phyloP scores from a whole-genome alignment of 53 echinoderm and acorn worm species.

The Arbacia lixula region DNA sequence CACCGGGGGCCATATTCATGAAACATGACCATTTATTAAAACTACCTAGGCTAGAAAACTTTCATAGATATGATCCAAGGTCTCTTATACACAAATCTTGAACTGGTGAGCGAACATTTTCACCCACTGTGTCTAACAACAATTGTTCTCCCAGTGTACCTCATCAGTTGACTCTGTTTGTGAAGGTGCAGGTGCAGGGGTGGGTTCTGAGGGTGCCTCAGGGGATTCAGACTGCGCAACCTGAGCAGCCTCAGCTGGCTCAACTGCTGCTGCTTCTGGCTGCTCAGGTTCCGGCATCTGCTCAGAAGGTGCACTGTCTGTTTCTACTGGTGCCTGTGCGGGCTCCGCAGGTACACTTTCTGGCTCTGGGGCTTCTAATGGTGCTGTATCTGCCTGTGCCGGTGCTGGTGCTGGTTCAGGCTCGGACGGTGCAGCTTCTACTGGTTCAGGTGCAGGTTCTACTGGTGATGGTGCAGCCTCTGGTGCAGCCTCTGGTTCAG shows the following conservation, averaged over 20 bases:
- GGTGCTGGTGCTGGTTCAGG: not conserved
- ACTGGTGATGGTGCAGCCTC: not conserved
- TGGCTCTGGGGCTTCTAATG: not conserved
- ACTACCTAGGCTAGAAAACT: too few species aligned
- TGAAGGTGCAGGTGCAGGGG: conserved; percentile 20
- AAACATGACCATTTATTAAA: too few species aligned
- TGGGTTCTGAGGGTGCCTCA: conserved; percentile 16
- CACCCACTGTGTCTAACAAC: too few species aligned
- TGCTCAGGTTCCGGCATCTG: not conserved
- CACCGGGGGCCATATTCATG: too few species aligned
- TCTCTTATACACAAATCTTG: too few species aligned
- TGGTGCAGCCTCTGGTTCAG: not conserved
- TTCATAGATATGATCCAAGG: too few species aligned
- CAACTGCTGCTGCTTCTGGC: not conserved
- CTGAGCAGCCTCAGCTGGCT: not conserved
- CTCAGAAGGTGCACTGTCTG: not conserved
- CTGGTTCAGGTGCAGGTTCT: conserved; percentile 22
- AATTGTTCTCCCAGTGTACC: conserved; percentile 25
- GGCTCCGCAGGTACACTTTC: not conserved
- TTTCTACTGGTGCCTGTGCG: not conserved
- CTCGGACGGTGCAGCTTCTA: not conserved
- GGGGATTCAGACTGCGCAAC: conserved; percentile 7
- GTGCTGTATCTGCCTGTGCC: not conserved
- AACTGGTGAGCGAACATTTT: too few species aligned
- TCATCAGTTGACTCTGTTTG: conserved; percentile 26